These are phyloP conservation scores for Pissodes strobi DNA, from an alignment of 1,140 invertebrate genomes.

Conservation along the genomic window DNA sequence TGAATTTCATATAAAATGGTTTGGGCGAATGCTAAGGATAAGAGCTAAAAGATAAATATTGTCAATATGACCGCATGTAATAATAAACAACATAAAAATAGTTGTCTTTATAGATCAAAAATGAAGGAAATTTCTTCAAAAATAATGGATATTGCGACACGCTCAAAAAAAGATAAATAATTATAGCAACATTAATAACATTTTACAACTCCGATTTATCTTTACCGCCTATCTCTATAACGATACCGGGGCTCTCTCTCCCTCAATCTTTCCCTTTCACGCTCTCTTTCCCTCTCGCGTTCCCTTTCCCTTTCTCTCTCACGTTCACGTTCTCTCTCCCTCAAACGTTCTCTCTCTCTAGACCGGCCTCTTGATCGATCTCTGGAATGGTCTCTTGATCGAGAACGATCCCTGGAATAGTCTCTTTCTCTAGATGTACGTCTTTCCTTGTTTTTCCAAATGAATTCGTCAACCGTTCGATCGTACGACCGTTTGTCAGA, in stretches of 20 bases:
- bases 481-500: constrained; percentile 83
- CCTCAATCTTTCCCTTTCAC: constrained; percentile 10
- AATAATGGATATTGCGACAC: too few relatives aligned
- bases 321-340: constrained; percentile 5
- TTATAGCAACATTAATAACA: too few relatives aligned
- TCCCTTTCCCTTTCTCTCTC: constrained; percentile 8
- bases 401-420: constrained; percentile 36
- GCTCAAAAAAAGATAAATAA: too few relatives aligned
- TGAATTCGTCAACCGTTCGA: constrained; percentile 87
- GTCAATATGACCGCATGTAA: too few relatives aligned
- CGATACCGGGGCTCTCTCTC: constrained; percentile 34
- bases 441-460: constrained; percentile 78
- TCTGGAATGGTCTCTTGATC: constrained; percentile 40
- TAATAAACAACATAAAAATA: too few relatives aligned
- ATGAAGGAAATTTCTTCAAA: too few relatives aligned
- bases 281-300: constrained; percentile 11
- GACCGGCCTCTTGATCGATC: constrained; percentile 32
- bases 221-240: constrained; percentile 43
- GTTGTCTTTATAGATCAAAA: too few relatives aligned
- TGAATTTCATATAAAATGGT: too few relatives aligned
- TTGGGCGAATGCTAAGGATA: too few relatives aligned
- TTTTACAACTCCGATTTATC: neutral
- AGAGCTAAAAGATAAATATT: too few relatives aligned
- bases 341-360: constrained; percentile 12
- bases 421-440: constrained; percentile 57